Base-by-base conservation (phyloP, 92 coral and sea anemone genomes). In the Umimayanthus kanabou region DNA sequence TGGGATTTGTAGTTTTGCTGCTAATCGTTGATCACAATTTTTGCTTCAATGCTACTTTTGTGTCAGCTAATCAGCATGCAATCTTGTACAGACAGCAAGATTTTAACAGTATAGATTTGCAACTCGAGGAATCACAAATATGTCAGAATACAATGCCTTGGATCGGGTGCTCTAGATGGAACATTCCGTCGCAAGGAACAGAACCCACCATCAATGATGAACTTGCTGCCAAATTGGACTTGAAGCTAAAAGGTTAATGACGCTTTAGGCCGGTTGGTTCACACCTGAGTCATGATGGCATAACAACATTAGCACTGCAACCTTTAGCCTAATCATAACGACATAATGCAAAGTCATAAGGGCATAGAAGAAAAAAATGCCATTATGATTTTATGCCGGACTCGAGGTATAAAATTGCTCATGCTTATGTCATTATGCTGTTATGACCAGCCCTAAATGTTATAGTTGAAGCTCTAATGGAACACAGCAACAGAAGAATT, bases 11-110 rank as follows among this genome's bases (percentile, higher is more conserved):
- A 64, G 20, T 64, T 14, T 64, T 64, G 70, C 70, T 5, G 70
- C 70, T n/a, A 64, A 64, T 4, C 25, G 20, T n/a, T 4, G 25
- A 8, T 64, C 25, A 11, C 70, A 64, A 15, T 64, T 64, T 64
- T 64, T 64, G 70, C 70, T 64, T 64, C 47, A 42, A 42, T 42
- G 70, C 70, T 64, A 64, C 70, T 64, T n/a, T 64, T 64, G 70
- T 64, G 70, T 64, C 20, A 64, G 70, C 25, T 64, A 64, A 64
- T 64, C 70, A 64, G 20, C 25, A 64, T 9, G n/a, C 70, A 64
- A 64, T 64, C 20, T 5, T 64, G 70, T 64, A 64, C 70, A 64
- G 20, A 64, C 20, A 64, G 14, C 70, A 64, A 64, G 70, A 64
- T 64, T 64, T 64, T 64, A 64, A 42, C 0, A 8, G 20, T 64